Conservation (phyloP, 2,797 vertebrate genomes). For the Cetoscarus ocellatus region DNA sequence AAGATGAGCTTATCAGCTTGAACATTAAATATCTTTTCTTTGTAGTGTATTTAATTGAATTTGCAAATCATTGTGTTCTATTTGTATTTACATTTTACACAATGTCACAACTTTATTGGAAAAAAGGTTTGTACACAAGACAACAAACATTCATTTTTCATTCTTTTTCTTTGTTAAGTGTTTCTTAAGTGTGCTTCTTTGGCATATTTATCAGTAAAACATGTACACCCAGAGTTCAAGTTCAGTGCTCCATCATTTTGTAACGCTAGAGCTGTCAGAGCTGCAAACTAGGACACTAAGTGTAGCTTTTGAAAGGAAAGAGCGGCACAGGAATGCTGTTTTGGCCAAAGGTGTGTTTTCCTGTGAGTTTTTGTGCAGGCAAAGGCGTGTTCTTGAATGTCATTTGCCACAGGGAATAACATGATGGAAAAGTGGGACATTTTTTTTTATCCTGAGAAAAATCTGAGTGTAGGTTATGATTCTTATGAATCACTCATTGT, state of each 20-base stretch:
- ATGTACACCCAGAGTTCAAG: conserved; percentile 7
- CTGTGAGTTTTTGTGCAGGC: conserved; percentile 24
- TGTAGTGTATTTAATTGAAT: too few relatives aligned
- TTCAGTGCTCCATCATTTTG: neutral
- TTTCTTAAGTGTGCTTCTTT: neutral
- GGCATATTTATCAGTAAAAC: neutral
- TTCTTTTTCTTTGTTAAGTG: too few relatives aligned
- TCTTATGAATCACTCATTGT: conserved; percentile 33
- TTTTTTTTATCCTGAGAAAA: conserved; percentile 39
- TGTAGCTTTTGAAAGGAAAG: conserved; percentile 3
- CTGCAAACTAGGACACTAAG: neutral
- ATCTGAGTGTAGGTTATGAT: conserved; percentile 19
- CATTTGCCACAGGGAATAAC: conserved; percentile 35
- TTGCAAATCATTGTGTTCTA: too few relatives aligned
- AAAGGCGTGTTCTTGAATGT: conserved; percentile 53
- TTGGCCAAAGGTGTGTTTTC: conserved; percentile 29
- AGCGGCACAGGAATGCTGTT: conserved; percentile 49
- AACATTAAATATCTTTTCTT: too few relatives aligned
- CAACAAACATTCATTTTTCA: neutral
- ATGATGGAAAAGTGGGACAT: conserved; percentile 31
- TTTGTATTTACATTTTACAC: too few relatives aligned
- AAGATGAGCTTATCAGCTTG: too few relatives aligned
- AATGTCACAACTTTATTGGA: too few relatives aligned
- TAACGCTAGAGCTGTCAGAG: conserved; percentile 5
- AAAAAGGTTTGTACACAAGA: neutral